A percentile compares a stretch with the other conserved stretches of the same genome.
Conservation (phyloP, 2,797 vertebrate species). For the Peromyscus eremicus region DNA sequence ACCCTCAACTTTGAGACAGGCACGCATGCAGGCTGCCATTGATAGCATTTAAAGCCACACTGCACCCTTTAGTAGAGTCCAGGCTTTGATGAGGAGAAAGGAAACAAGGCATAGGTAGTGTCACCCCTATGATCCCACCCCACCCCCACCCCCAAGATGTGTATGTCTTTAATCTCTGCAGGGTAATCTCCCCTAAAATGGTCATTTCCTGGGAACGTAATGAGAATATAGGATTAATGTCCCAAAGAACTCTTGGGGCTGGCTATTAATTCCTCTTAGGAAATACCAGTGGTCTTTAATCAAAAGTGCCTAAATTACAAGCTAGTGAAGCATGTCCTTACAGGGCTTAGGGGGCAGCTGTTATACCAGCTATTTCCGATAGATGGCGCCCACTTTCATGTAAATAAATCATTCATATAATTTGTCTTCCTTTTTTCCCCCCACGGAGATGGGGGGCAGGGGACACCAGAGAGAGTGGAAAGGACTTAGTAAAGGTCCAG, state of each 20-base stretch:
- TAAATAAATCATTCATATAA: conserved; percentile 73
- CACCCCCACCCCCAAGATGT: not conserved
- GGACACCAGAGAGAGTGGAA: not conserved
- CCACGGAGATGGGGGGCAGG: not conserved
- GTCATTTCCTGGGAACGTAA: conserved; percentile 82
- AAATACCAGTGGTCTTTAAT: conserved; percentile 81
- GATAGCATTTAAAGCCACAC: conserved; percentile 47
- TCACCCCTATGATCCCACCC: not conserved
- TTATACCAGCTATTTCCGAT: conserved; percentile 75
- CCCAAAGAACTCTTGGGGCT: conserved; percentile 76
- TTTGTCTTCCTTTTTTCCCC: conserved; percentile 70
- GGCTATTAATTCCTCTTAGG: conserved; percentile 80
- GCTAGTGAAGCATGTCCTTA: conserved; percentile 31
- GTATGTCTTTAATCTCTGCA: conserved; percentile 15
- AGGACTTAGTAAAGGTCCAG: conserved; percentile 44
- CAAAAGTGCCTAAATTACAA: conserved; percentile 61
- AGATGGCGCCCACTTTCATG: conserved; percentile 83
- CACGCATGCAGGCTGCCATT: conserved; percentile 58
- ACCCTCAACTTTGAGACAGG: conserved; percentile 67
- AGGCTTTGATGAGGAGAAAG: not conserved
- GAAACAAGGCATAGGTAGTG: not conserved
- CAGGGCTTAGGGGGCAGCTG: not conserved
- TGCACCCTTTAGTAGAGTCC: conserved; percentile 50
- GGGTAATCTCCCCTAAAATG: not conserved
- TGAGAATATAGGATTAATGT: conserved; percentile 78